These are phyloP conservation scores for Cephus rjabovi DNA, from an alignment of 2,888 invertebrate genomes.

Conservation along the genomic window DNA sequence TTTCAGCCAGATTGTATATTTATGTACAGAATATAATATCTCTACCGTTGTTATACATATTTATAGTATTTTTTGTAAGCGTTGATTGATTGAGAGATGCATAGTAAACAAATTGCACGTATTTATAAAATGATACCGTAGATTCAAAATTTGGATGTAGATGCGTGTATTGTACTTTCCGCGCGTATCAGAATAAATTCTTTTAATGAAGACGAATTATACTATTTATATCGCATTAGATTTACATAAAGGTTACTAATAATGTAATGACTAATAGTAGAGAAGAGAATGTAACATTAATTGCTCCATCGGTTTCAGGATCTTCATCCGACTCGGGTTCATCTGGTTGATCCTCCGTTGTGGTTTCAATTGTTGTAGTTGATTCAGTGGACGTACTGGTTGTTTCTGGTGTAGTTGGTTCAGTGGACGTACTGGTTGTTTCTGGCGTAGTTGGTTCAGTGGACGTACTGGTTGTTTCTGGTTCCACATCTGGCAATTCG, in stretches of 20 bases:
- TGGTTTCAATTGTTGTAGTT: not conserved
- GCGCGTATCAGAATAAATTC: not conserved
- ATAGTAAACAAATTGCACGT: not conserved
- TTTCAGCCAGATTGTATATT: not conserved
- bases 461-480: not conserved
- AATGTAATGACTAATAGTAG: slow-evolving; percentile 2
- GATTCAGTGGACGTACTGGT: not conserved
- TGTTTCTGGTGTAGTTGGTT: not conserved
- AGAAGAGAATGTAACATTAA: not conserved
- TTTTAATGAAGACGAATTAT: not conserved
- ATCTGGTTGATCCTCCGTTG: slow-evolving; percentile 8
- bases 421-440: not conserved
- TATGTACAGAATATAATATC: not conserved
- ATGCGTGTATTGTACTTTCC: not conserved
- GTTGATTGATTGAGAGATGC: not conserved
- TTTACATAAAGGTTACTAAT: not conserved
- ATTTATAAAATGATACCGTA: not conserved
- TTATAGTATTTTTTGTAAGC: not conserved
- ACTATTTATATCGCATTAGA: not conserved
- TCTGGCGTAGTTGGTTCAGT: not conserved
- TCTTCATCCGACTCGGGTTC: too few relatives aligned
- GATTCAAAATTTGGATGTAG: not conserved
- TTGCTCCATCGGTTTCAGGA: not conserved
- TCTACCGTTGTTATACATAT: not conserved
- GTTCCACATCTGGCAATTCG: slow-evolving; percentile 2